Evolutionary conservation across 2,888 invertebrate species (phyloP).

Genomic region (Mechanitis mazaeus): DNA sequence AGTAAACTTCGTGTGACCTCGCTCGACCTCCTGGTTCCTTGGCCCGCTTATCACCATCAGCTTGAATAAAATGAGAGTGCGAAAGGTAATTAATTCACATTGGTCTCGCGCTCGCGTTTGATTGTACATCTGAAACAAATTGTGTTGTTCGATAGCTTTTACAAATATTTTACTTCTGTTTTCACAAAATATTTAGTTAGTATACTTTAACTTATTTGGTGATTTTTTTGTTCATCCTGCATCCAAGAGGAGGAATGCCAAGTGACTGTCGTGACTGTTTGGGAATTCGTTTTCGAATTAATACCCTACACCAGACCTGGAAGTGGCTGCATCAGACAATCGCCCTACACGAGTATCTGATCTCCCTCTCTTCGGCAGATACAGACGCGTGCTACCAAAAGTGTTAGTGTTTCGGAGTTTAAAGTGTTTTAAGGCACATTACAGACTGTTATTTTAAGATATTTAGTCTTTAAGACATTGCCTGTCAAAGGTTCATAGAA

Average conservation of each 20-base stretch:
- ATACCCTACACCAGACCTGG: slow-evolving; percentile 93
- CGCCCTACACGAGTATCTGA: slow-evolving; percentile 90
- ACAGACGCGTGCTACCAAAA: slow-evolving; percentile 72
- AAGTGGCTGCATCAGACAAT: slow-evolving; percentile 96
- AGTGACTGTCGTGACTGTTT: slow-evolving; percentile 88
- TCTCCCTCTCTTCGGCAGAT: slow-evolving; percentile 86
- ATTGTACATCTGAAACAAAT: slow-evolving; percentile 31
- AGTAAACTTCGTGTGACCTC: slow-evolving; percentile 72
- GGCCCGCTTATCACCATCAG: slow-evolving; percentile 67
- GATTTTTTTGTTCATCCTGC: slow-evolving; percentile 67
- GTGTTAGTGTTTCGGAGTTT: slow-evolving; percentile 52
- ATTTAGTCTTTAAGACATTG: slow-evolving; percentile 53
- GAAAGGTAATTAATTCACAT: slow-evolving; percentile 59
- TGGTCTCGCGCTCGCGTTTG: slow-evolving; percentile 47
- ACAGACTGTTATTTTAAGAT: slow-evolving; percentile 42
- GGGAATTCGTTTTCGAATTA: slow-evolving; percentile 92
- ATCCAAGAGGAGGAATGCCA: slow-evolving; percentile 78
- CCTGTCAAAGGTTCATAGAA: slow-evolving; percentile 62
- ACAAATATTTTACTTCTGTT: slow-evolving; percentile 28
- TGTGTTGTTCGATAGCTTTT: slow-evolving; percentile 23
- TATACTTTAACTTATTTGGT: slow-evolving; percentile 51
- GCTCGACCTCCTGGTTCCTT: slow-evolving; percentile 67
- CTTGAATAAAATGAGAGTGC: slow-evolving; percentile 67
- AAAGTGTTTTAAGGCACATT: slow-evolving; percentile 36
- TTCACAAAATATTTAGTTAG: slow-evolving; percentile 35